Evolutionary conservation across 2,113 vertebrate genomes (phyloP).

Genomic region (human): GRCh38 chr18:27366001-27366500

Average conservation of each 20-base stretch:
- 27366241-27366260: background rate
- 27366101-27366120: background rate
- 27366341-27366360: constrained; percentile 1
- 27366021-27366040: background rate
- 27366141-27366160: background rate
- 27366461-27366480: background rate
- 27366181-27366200: background rate
- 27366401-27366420: background rate
- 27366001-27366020: background rate
- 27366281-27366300: background rate
- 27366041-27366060: background rate
- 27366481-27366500: background rate
- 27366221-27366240: background rate
- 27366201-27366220: background rate
- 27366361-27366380: background rate
- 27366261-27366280: constrained; percentile 3
- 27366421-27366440: background rate
- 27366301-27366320: background rate
- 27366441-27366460: background rate
- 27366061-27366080: background rate
- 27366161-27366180: background rate
- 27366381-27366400: background rate
- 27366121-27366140: background rate
- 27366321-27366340: background rate
- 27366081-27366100: background rate